A percentile compares a stretch with the other conserved stretches of the same genome.
phyloP scores from a whole-genome alignment of 1,140 invertebrate genomes.

The Charaxes varanes region DNA sequence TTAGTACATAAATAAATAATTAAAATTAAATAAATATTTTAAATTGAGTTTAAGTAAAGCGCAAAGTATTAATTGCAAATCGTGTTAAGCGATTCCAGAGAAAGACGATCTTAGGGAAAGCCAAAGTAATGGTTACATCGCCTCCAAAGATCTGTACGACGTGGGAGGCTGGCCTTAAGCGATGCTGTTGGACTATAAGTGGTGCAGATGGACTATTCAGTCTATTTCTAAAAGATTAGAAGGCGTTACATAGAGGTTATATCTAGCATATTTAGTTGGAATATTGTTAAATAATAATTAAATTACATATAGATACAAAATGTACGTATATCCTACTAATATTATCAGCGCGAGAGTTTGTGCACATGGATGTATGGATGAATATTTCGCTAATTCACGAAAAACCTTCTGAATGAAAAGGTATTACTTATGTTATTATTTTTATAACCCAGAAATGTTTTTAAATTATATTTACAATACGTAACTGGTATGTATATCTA shows the following conservation, averaged over 20 bases:
- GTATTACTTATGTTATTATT: too few species aligned
- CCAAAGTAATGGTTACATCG: constrained; percentile 35
- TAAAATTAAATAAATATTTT: too few species aligned
- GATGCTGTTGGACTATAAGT: constrained; percentile 23
- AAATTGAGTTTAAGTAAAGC: too few species aligned
- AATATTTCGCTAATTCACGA: too few species aligned
- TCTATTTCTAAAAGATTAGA: constrained; percentile 17
- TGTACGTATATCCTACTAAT: too few species aligned
- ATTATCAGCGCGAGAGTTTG: too few species aligned
- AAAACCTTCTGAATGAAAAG: too few species aligned
- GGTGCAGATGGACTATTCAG: constrained; percentile 6
- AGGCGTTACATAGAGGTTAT: constrained; percentile 15
- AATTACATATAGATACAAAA: constrained; percentile 1
- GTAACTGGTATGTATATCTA: too few species aligned
- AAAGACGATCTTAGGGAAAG: constrained; percentile 14
- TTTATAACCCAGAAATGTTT: too few species aligned
- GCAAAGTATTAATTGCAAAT: too few species aligned
- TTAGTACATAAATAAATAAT: constrained; percentile 2
- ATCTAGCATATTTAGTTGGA: constrained; percentile 10
- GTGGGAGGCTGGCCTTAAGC: constrained; percentile 46
- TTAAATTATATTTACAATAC: too few species aligned
- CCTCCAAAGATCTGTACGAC: constrained; percentile 39
- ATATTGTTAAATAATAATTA: constrained; percentile 12
- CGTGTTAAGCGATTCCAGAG: neutral
- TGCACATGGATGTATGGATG: too few species aligned